phyloP scores from a whole-genome alignment of 1,140 invertebrate species.

The Drosophila setifemur region DNA sequence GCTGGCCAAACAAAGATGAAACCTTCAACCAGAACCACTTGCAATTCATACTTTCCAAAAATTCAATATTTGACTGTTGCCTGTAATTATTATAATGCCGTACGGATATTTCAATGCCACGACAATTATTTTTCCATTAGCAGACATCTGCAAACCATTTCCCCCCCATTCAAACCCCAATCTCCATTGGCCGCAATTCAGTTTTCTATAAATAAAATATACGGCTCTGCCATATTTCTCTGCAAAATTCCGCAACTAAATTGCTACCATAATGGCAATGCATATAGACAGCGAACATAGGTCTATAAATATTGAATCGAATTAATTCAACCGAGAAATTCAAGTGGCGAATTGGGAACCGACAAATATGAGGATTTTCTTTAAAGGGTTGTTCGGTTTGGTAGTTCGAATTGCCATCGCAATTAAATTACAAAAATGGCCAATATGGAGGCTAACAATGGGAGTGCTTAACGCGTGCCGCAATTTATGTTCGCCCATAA shows the following conservation, averaged over 20 bases:
- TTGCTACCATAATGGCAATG: conserved; percentile 32
- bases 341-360: conserved; percentile 24
- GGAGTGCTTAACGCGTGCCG: conserved; percentile 13
- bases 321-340: conserved; percentile 23
- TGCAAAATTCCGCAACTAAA: conserved; percentile 43
- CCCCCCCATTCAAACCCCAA: background rate
- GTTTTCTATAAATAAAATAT: conserved; percentile 66
- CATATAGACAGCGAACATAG: conserved; percentile 28
- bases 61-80: too few relatives aligned
- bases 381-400: conserved; percentile 13
- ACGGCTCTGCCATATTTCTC: conserved; percentile 19
- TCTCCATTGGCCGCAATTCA: conserved; percentile 32
- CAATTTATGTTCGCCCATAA: conserved; percentile 35
- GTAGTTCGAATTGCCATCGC: conserved; percentile 10
- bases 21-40: too few relatives aligned
- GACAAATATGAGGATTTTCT: conserved; percentile 30
- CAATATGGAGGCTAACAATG: conserved; percentile 20
- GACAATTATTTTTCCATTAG: conserved; percentile 36
- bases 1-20: too few relatives aligned
- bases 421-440: conserved; percentile 39
- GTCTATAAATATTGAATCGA: conserved; percentile 70
- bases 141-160: conserved; percentile 9
- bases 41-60: too few relatives aligned
- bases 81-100: background rate
- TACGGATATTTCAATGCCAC: conserved; percentile 23